Percentiles rank a stretch among this genome's conserved stretches.
phyloP scores from a whole-genome alignment of 2,113 vertebrate species.

The Leptobrachium leishanense region DNA sequence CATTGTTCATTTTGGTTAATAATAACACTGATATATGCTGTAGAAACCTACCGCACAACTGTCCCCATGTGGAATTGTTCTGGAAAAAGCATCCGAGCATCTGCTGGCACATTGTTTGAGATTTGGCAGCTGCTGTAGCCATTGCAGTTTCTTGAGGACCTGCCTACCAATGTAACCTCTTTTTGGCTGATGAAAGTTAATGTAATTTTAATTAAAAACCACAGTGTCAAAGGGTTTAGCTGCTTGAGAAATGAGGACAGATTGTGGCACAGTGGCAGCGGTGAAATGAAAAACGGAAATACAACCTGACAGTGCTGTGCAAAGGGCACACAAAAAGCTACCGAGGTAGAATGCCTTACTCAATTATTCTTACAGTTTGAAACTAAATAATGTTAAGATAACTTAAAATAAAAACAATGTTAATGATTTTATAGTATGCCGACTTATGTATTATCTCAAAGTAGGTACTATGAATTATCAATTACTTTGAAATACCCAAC shows the following conservation, averaged over 20 bases:
- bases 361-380: no score
- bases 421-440: no score
- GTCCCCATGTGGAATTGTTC: conserved; percentile 52
- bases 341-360: no score
- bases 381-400: no score
- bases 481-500: no score
- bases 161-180: conserved; percentile 88
- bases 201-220: conserved; percentile 99
- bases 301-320: conserved; percentile 86
- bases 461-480: no score
- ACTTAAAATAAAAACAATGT: no score
- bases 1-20: neutral
- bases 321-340: conserved; percentile 42
- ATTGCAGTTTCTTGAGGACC: conserved; percentile 97
- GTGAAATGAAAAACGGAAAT: conserved; percentile 96
- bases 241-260: conserved; percentile 99
- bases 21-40: neutral
- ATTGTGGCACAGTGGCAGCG: conserved; percentile 95
- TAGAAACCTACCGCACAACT: neutral
- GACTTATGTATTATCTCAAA: no score
- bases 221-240: conserved; percentile 99
- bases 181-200: conserved; percentile 99
- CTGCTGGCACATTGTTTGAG: conserved; percentile 96
- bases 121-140: conserved; percentile 89
- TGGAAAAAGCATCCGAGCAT: conserved; percentile 75